Evolutionary conservation across 2,888 invertebrate species (phyloP).

Genomic region (Myopa testacea): DNA sequence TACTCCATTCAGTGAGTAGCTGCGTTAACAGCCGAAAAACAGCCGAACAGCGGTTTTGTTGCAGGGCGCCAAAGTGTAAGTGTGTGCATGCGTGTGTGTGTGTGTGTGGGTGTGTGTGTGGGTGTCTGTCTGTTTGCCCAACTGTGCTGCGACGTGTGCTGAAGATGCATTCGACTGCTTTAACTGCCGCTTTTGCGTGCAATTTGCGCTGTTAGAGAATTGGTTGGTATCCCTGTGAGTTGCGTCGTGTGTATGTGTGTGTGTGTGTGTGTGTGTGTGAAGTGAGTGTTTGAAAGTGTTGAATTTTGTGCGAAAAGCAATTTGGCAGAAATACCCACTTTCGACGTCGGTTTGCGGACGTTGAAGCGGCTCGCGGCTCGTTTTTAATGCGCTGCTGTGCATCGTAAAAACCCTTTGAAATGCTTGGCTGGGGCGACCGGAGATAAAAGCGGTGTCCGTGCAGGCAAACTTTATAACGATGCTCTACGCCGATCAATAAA

Average conservation of each 20-base stretch:
- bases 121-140: conserved; percentile 4
- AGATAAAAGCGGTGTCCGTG: not conserved
- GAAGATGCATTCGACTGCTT: conserved; percentile 15
- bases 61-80: conserved; percentile 16
- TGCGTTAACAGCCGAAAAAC: conserved; percentile 35
- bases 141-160: not conserved
- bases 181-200: conserved; percentile 32
- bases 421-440: not conserved
- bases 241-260: conserved; percentile 4
- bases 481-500: not conserved
- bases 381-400: not conserved
- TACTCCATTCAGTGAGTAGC: conserved; percentile 16
- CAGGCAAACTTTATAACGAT: not conserved
- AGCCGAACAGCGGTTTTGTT: conserved; percentile 16
- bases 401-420: not conserved
- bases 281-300: conserved; percentile 22
- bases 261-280: conserved; percentile 14
- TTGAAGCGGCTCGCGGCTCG: not conserved
- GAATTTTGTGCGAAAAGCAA: conserved; percentile 35
- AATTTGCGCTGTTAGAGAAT: conserved; percentile 60
- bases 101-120: not conserved
- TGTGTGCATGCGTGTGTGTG: not conserved
- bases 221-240: conserved; percentile 51
- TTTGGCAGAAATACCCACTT: conserved; percentile 26
- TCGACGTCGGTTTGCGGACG: not conserved